These are phyloP conservation scores for Anguilla megastoma DNA, from an alignment of 2,797 vertebrate genomes.

Conservation along the genomic window DNA sequence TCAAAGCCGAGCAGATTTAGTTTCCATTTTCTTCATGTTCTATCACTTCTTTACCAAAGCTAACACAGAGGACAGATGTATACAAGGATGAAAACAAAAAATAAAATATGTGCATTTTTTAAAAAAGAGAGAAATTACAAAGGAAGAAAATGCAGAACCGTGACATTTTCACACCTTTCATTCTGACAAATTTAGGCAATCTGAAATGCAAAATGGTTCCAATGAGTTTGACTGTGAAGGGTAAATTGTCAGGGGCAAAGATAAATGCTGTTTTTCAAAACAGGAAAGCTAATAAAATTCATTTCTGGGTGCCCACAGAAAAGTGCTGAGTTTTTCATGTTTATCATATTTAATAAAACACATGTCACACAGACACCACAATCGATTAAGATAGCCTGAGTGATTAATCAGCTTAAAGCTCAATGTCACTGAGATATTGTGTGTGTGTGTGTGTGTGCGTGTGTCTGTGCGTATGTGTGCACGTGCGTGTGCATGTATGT, in stretches of 20 bases:
- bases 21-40: background rate
- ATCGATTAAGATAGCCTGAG: slow-evolving; percentile 32
- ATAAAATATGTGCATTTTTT: background rate
- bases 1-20: background rate
- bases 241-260: slow-evolving; percentile 35
- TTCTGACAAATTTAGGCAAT: background rate
- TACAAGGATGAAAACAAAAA: slow-evolving; percentile 17
- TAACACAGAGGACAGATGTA: background rate
- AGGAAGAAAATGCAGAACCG: background rate
- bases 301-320: slow-evolving; percentile 13
- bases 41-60: background rate
- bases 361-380: slow-evolving; percentile 29
- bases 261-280: slow-evolving; percentile 30
- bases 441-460: background rate
- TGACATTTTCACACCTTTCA: background rate
- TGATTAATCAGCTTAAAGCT: slow-evolving; percentile 36
- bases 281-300: slow-evolving; percentile 36
- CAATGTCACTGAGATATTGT: slow-evolving; percentile 28
- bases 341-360: slow-evolving; percentile 40
- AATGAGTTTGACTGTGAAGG: slow-evolving; percentile 25
- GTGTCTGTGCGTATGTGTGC: background rate
- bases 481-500: background rate
- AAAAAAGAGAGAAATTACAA: background rate
- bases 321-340: slow-evolving; percentile 42
- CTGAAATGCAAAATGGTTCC: slow-evolving; percentile 29